phyloP scores from a whole-genome alignment of 2,888 invertebrate genomes.

The Laspeyria flexula region DNA sequence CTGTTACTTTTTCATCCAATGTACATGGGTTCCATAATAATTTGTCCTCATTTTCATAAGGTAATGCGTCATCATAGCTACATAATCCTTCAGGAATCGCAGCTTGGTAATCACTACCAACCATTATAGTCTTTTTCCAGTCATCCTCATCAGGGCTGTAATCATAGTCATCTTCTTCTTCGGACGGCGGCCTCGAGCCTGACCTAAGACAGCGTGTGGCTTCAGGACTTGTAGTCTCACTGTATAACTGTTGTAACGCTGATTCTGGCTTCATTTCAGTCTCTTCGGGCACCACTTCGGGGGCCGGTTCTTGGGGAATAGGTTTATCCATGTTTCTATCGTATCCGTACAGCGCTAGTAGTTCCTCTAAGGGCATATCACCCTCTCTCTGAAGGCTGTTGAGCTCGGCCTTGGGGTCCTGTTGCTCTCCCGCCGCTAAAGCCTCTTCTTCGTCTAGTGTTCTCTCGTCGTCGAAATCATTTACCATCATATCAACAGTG shows the following conservation, averaged over 20 bases:
- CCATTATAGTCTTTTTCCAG: constrained; percentile 98
- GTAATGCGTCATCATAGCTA: constrained; percentile 96
- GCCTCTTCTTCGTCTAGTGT: constrained; percentile 99
- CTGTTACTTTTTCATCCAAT: constrained; percentile 90
- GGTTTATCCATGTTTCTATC: constrained; percentile 80
- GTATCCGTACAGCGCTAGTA: constrained; percentile 95
- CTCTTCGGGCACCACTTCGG: constrained; percentile 72
- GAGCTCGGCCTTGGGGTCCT: constrained; percentile 95
- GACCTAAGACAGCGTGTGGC: constrained; percentile 82
- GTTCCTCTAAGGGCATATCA: constrained; percentile 98
- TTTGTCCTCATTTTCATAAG: constrained; percentile 98
- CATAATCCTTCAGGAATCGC: constrained; percentile 96
- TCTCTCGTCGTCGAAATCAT: constrained; percentile 98
- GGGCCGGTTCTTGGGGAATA: constrained; percentile 57
- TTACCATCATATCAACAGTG: constrained; percentile 97
- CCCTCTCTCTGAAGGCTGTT: constrained; percentile 96
- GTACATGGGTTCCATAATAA: constrained; percentile 96
- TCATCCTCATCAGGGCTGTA: constrained; percentile 95
- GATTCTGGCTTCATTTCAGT: constrained; percentile 75
- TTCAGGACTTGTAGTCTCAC: constrained; percentile 72
- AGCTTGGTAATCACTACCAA: constrained; percentile 97
- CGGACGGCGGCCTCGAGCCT: constrained; percentile 91
- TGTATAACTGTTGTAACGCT: constrained; percentile 78
- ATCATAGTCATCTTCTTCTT: constrained; percentile 93
- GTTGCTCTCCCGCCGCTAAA: constrained; percentile 93